These are phyloP conservation scores for Phylloscopus trochiloides DNA, from an alignment of 2,113 vertebrate genomes.

Conservation along the genomic window DNA sequence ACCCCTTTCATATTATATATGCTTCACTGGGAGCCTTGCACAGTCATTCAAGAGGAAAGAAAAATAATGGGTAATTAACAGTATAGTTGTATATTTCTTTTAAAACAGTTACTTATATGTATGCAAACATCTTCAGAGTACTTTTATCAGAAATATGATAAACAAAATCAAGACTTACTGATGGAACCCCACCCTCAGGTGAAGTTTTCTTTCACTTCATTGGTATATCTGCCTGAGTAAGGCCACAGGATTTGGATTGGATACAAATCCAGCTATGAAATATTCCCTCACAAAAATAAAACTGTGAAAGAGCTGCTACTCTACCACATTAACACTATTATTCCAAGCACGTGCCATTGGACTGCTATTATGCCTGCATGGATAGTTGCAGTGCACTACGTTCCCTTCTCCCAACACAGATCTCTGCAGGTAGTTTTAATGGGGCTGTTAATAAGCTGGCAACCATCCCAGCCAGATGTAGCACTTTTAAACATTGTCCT, in stretches of 20 bases:
- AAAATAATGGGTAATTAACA: not conserved
- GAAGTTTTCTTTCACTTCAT: not conserved
- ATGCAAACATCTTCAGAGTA: not conserved
- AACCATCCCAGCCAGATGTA: constrained; percentile 65
- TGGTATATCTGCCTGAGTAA: not conserved
- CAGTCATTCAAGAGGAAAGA: not conserved
- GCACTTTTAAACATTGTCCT: constrained; percentile 56
- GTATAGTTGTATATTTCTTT: not conserved
- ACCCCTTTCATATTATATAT: not conserved
- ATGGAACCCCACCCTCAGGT: not conserved
- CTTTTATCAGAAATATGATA: not conserved
- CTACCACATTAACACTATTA: not conserved
- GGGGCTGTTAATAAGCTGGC: constrained; percentile 67
- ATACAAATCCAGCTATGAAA: not conserved
- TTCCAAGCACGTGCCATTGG: not conserved
- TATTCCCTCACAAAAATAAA: not conserved
- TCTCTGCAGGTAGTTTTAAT: constrained; percentile 68
- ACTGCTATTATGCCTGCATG: not conserved
- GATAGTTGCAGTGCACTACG: not conserved
- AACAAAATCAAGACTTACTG: not conserved
- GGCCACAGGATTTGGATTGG: not conserved
- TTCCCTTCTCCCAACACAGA: constrained; percentile 1
- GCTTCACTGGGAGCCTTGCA: not conserved
- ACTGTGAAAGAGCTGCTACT: not conserved
- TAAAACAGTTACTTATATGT: not conserved